Evolutionary conservation across 2,888 invertebrate species (phyloP).

Genomic region (Drosophila conformis): DNA sequence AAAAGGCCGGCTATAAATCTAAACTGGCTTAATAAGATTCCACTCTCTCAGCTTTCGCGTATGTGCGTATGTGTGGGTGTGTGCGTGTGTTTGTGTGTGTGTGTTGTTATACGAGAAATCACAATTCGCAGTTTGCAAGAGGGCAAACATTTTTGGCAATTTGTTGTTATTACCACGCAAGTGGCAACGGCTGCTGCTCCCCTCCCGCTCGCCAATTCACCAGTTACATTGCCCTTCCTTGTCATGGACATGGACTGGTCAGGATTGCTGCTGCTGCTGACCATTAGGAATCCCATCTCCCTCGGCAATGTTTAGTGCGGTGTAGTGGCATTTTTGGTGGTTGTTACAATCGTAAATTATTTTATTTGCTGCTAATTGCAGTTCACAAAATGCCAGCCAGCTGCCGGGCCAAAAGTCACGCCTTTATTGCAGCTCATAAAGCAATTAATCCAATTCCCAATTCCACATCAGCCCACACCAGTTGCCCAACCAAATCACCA

Average conservation of each 20-base stretch:
- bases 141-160: conserved; percentile 65
- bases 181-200: conserved; percentile 42
- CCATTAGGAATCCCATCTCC: conserved; percentile 4
- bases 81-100: neutral
- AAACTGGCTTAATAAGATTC: conserved; percentile 70
- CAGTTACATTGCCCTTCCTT: neutral
- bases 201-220: neutral
- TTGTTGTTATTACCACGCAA: conserved; percentile 65
- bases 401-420: conserved; percentile 40
- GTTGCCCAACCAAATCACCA: neutral
- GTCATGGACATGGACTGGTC: neutral
- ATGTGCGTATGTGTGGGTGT: conserved; percentile 1
- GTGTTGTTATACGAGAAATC: conserved; percentile 49
- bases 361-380: conserved; percentile 81
- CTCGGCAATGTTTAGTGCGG: conserved; percentile 28
- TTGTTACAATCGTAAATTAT: conserved; percentile 79
- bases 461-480: neutral
- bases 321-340: conserved; percentile 52
- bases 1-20: conserved; percentile 61
- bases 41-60: conserved; percentile 27
- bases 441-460: conserved; percentile 67
- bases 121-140: conserved; percentile 41
- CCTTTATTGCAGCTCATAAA: conserved; percentile 80
- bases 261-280: conserved; percentile 5
- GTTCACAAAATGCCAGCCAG: conserved; percentile 69